phyloP scores from a whole-genome alignment of 1,140 invertebrate genomes.

The Apis mellifera region DNA sequence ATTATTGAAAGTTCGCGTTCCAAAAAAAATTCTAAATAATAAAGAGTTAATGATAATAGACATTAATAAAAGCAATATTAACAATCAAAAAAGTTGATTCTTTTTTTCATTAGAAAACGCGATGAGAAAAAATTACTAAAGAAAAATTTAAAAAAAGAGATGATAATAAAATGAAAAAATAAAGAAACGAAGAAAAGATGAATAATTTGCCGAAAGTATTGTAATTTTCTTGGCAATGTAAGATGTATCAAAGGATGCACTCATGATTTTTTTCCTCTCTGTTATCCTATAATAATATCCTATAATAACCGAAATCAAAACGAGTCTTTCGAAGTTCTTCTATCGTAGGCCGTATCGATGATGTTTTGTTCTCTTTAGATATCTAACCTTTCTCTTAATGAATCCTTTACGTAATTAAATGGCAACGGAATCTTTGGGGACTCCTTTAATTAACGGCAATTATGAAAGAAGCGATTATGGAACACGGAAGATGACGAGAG shows the following conservation, averaged over 20 bases:
- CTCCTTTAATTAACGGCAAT: conserved; percentile 67
- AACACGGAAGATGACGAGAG: conserved; percentile 46
- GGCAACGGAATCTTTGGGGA: conserved; percentile 51
- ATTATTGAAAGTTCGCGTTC: too few relatives aligned
- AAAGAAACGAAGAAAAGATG: not conserved
- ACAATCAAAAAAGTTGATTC: too few relatives aligned
- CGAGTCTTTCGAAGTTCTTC: not conserved
- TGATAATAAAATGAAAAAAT: not conserved
- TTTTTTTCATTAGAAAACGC: not conserved
- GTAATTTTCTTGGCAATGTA: conserved; percentile 8
- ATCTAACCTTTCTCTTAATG: conserved; percentile 58
- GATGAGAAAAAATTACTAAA: not conserved
- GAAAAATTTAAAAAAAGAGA: not conserved
- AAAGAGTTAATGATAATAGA: too few relatives aligned
- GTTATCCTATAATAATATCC: not conserved
- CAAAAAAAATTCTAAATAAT: too few relatives aligned
- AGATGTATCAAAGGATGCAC: not conserved
- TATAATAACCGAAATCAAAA: conserved; percentile 7
- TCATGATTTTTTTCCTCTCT: not conserved
- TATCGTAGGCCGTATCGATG: conserved; percentile 18
- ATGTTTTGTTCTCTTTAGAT: conserved; percentile 58
- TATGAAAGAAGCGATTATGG: conserved; percentile 59
- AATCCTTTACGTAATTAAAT: conserved; percentile 68
- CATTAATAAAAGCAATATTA: too few relatives aligned
- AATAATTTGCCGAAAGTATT: not conserved